phyloP scores from a whole-genome alignment of 2,888 invertebrate genomes.

The Sarcophaga caerulescens region DNA sequence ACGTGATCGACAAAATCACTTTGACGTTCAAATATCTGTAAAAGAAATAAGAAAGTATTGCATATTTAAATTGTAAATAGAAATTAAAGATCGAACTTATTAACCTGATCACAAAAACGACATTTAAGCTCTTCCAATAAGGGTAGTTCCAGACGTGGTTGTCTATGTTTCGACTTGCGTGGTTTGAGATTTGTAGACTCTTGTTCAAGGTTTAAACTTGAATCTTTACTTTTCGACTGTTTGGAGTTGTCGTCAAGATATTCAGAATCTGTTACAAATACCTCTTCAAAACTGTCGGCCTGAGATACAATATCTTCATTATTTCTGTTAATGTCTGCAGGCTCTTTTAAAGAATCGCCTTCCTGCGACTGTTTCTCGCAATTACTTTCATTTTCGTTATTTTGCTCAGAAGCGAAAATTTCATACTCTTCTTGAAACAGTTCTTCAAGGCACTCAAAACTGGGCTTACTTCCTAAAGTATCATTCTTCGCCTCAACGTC shows the following conservation, averaged over 20 bases:
- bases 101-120: conserved; percentile 61
- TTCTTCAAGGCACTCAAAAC: background rate
- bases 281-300: background rate
- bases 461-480: background rate
- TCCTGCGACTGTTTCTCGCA: background rate
- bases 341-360: background rate
- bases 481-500: background rate
- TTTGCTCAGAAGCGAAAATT: background rate
- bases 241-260: background rate
- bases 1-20: conserved; percentile 64
- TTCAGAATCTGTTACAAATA: background rate
- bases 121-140: conserved; percentile 60
- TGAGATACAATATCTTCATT: background rate
- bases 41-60: conserved; percentile 12
- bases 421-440: background rate
- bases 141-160: conserved; percentile 54
- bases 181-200: background rate
- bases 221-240: background rate
- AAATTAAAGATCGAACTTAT: background rate
- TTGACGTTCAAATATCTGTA: conserved; percentile 62
- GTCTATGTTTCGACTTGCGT: conserved; percentile 44
- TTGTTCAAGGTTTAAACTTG: background rate
- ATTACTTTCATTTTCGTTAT: background rate
- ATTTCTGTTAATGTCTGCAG: background rate
- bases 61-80: background rate